Base-by-base conservation (phyloP, 2,113 vertebrate genomes). In the Chaenogobius annularis region DNA sequence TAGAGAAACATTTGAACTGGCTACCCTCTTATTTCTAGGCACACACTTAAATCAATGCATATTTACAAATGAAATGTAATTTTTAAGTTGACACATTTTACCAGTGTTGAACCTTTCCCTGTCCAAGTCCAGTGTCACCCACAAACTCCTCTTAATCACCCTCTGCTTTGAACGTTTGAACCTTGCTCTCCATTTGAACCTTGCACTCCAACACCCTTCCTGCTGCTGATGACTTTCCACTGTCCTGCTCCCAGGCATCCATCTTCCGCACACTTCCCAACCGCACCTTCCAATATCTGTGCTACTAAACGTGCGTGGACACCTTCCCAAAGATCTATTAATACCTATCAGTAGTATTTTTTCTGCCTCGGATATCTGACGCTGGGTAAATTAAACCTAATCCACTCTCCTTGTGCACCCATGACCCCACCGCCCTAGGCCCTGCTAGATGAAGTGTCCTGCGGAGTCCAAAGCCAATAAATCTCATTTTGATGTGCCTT, bases 161-260 rank as follows among this genome's bases (percentile, higher is more conserved):
- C 62, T 56, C 74, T 72, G 59, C 82, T 68, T 84, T 92, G 85
- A 88, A 88, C 77, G 67, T 89, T 90, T 90, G 82, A 90, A 88
- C 88, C 66, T 71, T 63, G 52, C 35, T 46, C 65, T 67, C 78
- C 78, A 70, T 55, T 55, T 55, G 82, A 90, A 88, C 88, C 66
- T 71, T 63, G 52, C 35, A 47, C 65, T 66, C 78, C 77, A 66
- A 40, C 69, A 71, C 78, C 59, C 56, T 70, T 69, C 69, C 70
- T 72, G 81, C 54, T 83, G 78, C 37, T 40, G 37, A 65, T 79
- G 73, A 70, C 79, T 80, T 82, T 67, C 77, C 73, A 69, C 62
- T 74, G 70, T 68, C 76, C 73, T 74, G 78, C 82, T 81, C 73
- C 2, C 17, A 13, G 59, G 54, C 68, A 81, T 87, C 79, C 77